Evolutionary conservation across 2,113 vertebrate genomes (phyloP).

Genomic region (Aleadryas rufinucha): DNA sequence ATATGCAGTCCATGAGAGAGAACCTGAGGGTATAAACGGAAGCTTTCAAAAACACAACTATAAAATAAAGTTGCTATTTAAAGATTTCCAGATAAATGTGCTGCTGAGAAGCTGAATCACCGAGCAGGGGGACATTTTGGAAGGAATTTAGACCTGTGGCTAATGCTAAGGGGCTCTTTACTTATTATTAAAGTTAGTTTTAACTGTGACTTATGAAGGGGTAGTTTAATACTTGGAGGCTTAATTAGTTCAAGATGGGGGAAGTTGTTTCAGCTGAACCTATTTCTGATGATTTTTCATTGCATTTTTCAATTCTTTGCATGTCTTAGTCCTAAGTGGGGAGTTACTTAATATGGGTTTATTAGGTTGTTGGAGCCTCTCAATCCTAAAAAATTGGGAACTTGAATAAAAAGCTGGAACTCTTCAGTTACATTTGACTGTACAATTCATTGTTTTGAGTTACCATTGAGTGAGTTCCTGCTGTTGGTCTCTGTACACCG

Average conservation of each 20-base stretch:
- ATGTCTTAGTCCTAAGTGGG: background rate
- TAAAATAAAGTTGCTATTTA: background rate
- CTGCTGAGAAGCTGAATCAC: background rate
- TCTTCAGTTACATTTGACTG: rapidly evolving
- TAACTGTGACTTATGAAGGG: background rate
- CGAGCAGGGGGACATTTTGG: background rate
- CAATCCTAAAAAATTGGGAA: background rate
- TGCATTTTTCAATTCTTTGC: background rate
- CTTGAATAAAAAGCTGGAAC: background rate
- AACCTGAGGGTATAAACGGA: background rate
- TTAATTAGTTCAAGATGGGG: background rate
- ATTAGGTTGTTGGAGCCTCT: background rate
- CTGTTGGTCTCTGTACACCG: background rate
- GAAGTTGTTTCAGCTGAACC: background rate
- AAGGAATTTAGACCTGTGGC: background rate
- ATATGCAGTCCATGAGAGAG: background rate
- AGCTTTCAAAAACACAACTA: background rate
- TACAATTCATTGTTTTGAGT: background rate
- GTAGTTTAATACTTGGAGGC: background rate
- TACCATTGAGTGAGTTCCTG: background rate
- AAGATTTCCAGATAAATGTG: background rate
- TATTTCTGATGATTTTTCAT: background rate
- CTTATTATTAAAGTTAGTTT: background rate
- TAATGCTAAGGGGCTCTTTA: background rate
- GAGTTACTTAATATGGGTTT: background rate